Percentiles rank a stretch among this genome's conserved stretches.
Evolutionary conservation across 2,113 vertebrate genomes (phyloP).

Genomic region (Zootoca vivipara): DNA sequence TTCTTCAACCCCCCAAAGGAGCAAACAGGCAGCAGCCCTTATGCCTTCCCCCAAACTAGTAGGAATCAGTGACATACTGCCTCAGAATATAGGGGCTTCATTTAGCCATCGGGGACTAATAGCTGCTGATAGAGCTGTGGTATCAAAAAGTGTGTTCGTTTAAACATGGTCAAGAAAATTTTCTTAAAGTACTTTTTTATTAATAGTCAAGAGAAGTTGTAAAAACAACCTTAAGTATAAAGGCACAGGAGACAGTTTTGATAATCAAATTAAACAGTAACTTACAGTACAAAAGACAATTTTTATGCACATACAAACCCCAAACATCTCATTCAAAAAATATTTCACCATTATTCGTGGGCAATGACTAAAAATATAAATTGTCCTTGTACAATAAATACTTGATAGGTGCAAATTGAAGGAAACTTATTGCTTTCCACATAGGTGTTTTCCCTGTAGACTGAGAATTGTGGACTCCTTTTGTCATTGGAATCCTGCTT

Average conservation of each 20-base stretch:
- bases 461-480: conserved; percentile 70
- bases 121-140: background rate
- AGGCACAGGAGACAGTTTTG: conserved; percentile 97
- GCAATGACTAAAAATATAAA: conserved; percentile 83
- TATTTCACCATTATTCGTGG: conserved; percentile 79
- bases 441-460: conserved; percentile 80
- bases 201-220: conserved; percentile 97
- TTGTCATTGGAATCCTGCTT: conserved; percentile 40
- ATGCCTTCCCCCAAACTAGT: background rate
- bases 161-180: conserved; percentile 57
- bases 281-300: conserved; percentile 97
- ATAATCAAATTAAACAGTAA: conserved; percentile 90
- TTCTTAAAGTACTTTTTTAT: conserved; percentile 88
- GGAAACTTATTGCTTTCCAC: conserved; percentile 92
- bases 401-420: conserved; percentile 80
- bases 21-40: background rate
- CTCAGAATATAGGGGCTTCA: background rate
- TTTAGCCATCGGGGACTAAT: background rate
- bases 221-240: conserved; percentile 95
- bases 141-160: background rate
- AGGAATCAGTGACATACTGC: background rate
- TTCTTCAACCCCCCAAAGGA: background rate
- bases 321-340: conserved; percentile 83
- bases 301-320: conserved; percentile 92
- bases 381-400: conserved; percentile 82